Evolutionary conservation across 2,888 invertebrate species (phyloP), one percentile per base, ranked within the genome.

Genomic region (Epiblema foenella): DNA sequence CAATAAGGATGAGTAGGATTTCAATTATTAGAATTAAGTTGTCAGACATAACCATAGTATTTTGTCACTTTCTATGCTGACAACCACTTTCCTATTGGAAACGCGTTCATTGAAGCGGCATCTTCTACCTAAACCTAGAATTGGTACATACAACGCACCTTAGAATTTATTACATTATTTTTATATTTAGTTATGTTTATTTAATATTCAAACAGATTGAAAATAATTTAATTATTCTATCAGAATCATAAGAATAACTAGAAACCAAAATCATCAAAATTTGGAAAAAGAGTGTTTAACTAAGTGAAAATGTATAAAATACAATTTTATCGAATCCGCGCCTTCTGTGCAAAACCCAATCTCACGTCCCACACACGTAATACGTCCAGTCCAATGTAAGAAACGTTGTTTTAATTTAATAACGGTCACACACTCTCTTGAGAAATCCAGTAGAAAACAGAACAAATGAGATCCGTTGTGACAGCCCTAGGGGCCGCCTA

Each of bases 371-470:
- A 42, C 52, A 60, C 73, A 74, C 77, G 78, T 78, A 85, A 78
- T 79, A 79, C 59, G 82, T 82, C 56, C 66, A 56, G 87, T 88
- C 89, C 83, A 82, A 82, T 86, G 84, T 86, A 89, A 78, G 79
- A 64, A 82, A 82, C 86, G 85, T 84, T 90, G 89, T 90, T 91
- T 89, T 92, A 93, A 93, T 93, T 90, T 90, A 91, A 93, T 93
- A 93, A 91, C 89, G 80, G 86, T 83, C 85, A 80, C 83, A 69
- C 60, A 63, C 75, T 80, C 80, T 83, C 88, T 78, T 81, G 75
- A 74, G 73, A 78, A 82, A 77, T 77, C 77, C 65, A 54, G 33
- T 76, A 77, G 77, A 76, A 77, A 79, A 86, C 79, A 82, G 80
- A 84, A 86, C 83, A 87, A 86, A 83, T 79, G 78, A 77, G 79